These are phyloP conservation scores for Rousettus leschenaultii DNA, from an alignment of 2,113 vertebrate species.

Conservation along the genomic window DNA sequence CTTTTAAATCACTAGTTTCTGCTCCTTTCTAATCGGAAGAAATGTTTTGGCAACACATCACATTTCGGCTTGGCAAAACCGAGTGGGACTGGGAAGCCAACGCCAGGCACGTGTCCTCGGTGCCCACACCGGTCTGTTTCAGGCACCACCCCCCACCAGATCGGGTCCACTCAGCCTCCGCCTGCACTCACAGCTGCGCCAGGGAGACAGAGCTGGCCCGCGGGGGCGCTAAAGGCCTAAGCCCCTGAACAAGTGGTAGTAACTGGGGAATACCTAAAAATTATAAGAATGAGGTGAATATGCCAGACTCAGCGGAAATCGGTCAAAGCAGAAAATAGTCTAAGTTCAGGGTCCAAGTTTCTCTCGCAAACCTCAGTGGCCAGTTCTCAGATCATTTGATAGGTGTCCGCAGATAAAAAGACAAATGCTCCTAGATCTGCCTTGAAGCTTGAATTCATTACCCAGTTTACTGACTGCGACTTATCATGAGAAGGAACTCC, in stretches of 20 bases:
- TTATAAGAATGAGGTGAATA: neutral
- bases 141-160: neutral
- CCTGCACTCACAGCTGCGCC: neutral
- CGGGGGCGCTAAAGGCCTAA: neutral
- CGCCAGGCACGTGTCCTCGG: neutral
- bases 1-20: conserved; percentile 41
- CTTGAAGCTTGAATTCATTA: neutral
- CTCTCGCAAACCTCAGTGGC: neutral
- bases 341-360: neutral
- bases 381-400: neutral
- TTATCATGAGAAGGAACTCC: neutral
- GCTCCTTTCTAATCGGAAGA: conserved; percentile 50
- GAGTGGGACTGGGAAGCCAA: neutral
- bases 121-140: neutral
- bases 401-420: neutral
- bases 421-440: neutral
- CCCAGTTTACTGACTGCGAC: neutral
- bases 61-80: conserved; percentile 6
- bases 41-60: conserved; percentile 44
- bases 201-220: neutral
- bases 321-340: neutral
- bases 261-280: neutral
- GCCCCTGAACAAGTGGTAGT: neutral
- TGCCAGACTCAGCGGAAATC: neutral
- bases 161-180: rapidly evolving